Percentiles rank a stretch among this genome's conserved stretches.
These are phyloP conservation scores for Drosophila paracracens DNA, from an alignment of 2,888 invertebrate species.

Conservation along the genomic window DNA sequence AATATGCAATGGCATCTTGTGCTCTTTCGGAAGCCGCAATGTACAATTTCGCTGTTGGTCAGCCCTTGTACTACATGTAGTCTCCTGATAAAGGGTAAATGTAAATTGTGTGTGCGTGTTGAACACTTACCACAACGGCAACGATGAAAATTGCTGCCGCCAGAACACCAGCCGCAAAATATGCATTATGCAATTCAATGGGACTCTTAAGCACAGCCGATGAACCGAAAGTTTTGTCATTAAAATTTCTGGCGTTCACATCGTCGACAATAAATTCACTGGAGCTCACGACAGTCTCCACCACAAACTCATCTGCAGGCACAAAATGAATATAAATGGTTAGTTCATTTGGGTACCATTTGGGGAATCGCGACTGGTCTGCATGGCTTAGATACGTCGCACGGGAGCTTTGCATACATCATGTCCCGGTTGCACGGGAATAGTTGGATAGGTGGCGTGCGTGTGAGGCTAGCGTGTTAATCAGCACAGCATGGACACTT, in stretches of 20 bases:
- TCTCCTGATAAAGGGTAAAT: slow-evolving; percentile 23
- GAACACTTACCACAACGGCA: slow-evolving; percentile 88
- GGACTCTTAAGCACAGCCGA: slow-evolving; percentile 85
- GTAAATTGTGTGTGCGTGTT: slow-evolving; percentile 17
- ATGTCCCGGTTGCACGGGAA: slow-evolving; percentile 16
- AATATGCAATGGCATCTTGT: slow-evolving; percentile 71
- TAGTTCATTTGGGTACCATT: slow-evolving; percentile 25
- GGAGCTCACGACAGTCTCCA: slow-evolving; percentile 88
- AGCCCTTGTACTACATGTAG: slow-evolving; percentile 25
- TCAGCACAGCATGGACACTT: slow-evolving; percentile 63
- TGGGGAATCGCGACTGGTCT: slow-evolving; percentile 3
- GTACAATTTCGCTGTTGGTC: slow-evolving; percentile 72
- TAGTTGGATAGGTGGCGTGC: neutral
- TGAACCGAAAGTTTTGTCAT: slow-evolving; percentile 85
- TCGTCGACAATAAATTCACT: slow-evolving; percentile 85
- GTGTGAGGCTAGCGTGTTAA: slow-evolving; percentile 33
- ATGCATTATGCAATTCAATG: slow-evolving; percentile 90
- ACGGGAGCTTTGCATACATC: slow-evolving; percentile 25
- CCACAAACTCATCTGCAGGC: slow-evolving; percentile 89
- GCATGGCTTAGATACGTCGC: slow-evolving; percentile 9
- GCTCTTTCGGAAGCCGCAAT: slow-evolving; percentile 65
- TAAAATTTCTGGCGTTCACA: slow-evolving; percentile 84
- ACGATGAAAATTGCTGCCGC: slow-evolving; percentile 91
- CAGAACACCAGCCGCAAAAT: slow-evolving; percentile 91
- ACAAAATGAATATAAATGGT: slow-evolving; percentile 51